Evolutionary conservation across 2,797 vertebrate genomes (phyloP).

Genomic region (Varecia variegata): DNA sequence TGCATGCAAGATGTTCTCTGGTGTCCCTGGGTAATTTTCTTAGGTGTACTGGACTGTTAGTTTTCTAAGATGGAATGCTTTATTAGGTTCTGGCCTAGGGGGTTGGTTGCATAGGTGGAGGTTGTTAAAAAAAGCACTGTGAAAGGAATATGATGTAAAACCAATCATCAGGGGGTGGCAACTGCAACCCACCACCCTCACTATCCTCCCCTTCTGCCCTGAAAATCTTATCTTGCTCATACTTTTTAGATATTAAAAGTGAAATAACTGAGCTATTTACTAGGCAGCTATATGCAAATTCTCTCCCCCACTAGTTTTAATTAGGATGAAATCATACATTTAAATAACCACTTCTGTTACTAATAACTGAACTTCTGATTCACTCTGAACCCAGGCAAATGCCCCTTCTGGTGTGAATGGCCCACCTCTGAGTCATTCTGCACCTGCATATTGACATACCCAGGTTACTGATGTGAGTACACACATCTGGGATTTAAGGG

Average conservation of each 20-base stretch:
- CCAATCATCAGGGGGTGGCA: not conserved
- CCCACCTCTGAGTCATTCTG: conserved; percentile 31
- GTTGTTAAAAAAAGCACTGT: conserved; percentile 15
- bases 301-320: conserved; percentile 69
- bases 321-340: conserved; percentile 75
- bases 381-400: conserved; percentile 37
- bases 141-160: conserved; percentile 44
- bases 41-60: conserved; percentile 48
- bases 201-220: not conserved
- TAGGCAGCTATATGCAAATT: conserved; percentile 71
- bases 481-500: not conserved
- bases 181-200: not conserved
- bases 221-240: conserved; percentile 45
- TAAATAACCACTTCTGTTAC: conserved; percentile 69
- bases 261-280: conserved; percentile 58
- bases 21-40: conserved; percentile 53
- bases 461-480: not conserved
- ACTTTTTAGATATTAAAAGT: conserved; percentile 55
- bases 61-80: conserved; percentile 55
- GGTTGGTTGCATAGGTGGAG: not conserved
- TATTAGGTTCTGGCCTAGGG: conserved; percentile 32
- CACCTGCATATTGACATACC: conserved; percentile 2
- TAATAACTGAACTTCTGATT: conserved; percentile 66
- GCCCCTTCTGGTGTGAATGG: not conserved
- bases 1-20: conserved; percentile 41